These are phyloP conservation scores for Epistrophella euchroma DNA, from an alignment of 2,888 invertebrate species.

Conservation along the genomic window DNA sequence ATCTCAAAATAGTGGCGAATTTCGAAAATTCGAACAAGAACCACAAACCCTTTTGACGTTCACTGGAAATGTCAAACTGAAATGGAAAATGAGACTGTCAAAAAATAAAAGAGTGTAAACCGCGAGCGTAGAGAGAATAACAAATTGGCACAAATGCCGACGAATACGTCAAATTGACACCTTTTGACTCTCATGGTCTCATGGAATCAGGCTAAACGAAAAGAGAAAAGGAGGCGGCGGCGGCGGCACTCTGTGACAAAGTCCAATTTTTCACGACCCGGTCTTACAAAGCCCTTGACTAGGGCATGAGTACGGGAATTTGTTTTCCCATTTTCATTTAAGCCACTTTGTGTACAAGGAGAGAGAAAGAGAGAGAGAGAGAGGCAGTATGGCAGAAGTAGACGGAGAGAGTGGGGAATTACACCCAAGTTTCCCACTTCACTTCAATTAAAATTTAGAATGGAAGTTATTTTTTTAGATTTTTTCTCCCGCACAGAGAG, in stretches of 20 bases:
- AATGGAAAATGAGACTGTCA: too few relatives aligned
- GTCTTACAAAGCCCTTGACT: conserved; percentile 54
- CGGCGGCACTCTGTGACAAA: conserved; percentile 47
- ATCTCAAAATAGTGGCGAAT: not conserved
- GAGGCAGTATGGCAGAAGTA: not conserved
- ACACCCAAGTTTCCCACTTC: conserved; percentile 63
- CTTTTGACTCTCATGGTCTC: conserved; percentile 33
- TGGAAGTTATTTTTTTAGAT: conserved; percentile 29
- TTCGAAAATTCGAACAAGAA: conserved; percentile 43
- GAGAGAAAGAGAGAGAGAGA: not conserved
- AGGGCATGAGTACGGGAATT: conserved; percentile 60
- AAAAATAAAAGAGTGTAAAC: not conserved
- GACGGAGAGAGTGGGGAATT: not conserved
- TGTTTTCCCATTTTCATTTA: conserved; percentile 36
- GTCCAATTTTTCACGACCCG: conserved; percentile 57
- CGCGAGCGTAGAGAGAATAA: conserved; percentile 21
- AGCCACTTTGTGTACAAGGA: conserved; percentile 14
- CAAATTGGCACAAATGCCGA: conserved; percentile 53
- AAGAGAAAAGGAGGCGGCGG: not conserved
- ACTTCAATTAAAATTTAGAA: conserved; percentile 60
- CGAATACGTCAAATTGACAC: conserved; percentile 55
- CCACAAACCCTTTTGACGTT: conserved; percentile 15
- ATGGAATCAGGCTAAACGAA: conserved; percentile 1
- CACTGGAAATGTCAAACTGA: conserved; percentile 38
- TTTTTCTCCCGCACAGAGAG: conserved; percentile 25